Percentiles rank a stretch among this genome's conserved stretches.
Evolutionary conservation across 2,797 vertebrate species (phyloP).

Genomic region (Halcyon leucocephala): DNA sequence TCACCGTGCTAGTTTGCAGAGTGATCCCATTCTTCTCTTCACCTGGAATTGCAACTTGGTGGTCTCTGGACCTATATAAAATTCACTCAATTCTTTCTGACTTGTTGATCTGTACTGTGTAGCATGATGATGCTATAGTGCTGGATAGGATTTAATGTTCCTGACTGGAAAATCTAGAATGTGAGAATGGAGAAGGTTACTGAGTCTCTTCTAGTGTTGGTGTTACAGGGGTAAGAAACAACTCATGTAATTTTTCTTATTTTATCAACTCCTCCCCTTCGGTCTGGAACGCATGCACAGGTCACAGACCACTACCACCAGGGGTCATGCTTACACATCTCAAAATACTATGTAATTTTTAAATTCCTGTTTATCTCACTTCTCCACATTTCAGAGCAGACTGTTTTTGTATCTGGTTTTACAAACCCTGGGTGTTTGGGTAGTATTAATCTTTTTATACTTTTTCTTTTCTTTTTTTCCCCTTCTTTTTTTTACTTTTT

Average conservation of each 20-base stretch:
- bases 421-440: neutral
- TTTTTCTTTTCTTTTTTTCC: neutral
- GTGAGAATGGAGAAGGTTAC: neutral
- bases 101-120: neutral
- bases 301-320: neutral
- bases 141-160: neutral
- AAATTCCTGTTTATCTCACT: neutral
- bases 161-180: fast-evolving
- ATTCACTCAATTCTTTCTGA: neutral
- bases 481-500: neutral
- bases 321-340: neutral
- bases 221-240: neutral
- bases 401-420: neutral
- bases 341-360: neutral
- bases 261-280: neutral
- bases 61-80: neutral
- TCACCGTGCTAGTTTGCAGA: neutral
- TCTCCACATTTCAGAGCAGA: fast-evolving
- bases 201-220: neutral
- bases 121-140: neutral
- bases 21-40: neutral
- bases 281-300: neutral
- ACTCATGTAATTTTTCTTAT: neutral
- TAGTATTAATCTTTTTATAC: neutral
- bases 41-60: neutral